These are phyloP conservation scores for Atrichornis clamosus DNA, from an alignment of 2,113 vertebrate species.

Conservation along the genomic window DNA sequence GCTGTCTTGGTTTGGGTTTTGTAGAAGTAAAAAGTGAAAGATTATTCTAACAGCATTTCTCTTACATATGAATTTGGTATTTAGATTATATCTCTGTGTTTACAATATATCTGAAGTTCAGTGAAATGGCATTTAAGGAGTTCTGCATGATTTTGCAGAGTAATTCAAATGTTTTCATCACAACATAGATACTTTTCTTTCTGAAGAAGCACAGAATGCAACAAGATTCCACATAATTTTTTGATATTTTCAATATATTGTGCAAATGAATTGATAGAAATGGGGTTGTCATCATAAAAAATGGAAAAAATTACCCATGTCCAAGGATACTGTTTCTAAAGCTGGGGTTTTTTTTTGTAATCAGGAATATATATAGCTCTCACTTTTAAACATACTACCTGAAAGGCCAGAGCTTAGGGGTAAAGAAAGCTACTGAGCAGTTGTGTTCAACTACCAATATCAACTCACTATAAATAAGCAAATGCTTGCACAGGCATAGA, in stretches of 20 bases:
- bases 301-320: neutral
- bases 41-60: neutral
- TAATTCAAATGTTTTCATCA: neutral
- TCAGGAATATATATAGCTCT: neutral
- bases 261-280: neutral
- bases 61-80: neutral
- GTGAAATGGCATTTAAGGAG: neutral
- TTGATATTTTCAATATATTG: neutral
- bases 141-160: neutral
- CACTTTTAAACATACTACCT: neutral
- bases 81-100: neutral
- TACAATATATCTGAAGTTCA: neutral
- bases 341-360: neutral
- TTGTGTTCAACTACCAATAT: neutral
- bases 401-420: neutral
- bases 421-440: neutral
- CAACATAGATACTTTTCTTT: neutral
- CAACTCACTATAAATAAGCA: neutral
- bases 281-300: neutral
- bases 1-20: neutral
- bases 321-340: neutral
- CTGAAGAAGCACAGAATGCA: neutral
- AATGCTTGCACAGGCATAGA: neutral
- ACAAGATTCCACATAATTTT: neutral
- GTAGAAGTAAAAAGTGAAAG: neutral